These are phyloP conservation scores for Hozukius guyotensis DNA, from an alignment of 2,797 vertebrate genomes.

Conservation along the genomic window DNA sequence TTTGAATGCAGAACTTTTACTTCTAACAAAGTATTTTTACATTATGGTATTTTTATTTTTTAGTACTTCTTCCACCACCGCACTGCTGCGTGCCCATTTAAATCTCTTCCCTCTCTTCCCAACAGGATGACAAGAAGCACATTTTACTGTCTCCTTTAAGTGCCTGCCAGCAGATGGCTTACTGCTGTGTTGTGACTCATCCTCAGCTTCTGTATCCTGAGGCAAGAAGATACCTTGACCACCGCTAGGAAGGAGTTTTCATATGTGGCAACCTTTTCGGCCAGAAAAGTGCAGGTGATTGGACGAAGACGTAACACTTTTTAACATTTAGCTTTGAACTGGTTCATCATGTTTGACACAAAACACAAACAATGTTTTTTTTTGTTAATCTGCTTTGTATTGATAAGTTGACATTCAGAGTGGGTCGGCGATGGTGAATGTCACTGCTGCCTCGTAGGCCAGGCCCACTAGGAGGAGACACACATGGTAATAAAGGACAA, in stretches of 20 bases:
- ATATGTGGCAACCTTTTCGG: background rate
- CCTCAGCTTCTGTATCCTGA: constrained; percentile 7
- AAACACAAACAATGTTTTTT: background rate
- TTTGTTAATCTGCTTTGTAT: constrained; percentile 12
- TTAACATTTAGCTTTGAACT: background rate
- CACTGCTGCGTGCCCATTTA: background rate
- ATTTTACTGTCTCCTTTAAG: constrained; percentile 1
- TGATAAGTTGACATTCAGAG: background rate
- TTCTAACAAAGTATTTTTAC: background rate
- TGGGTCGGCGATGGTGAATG: background rate
- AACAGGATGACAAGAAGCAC: background rate
- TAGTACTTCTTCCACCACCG: background rate
- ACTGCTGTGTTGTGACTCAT: constrained; percentile 32
- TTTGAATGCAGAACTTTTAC: background rate
- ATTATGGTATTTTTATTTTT: background rate
- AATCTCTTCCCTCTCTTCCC: background rate
- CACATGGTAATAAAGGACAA: background rate
- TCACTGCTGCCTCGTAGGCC: background rate
- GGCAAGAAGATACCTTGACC: background rate
- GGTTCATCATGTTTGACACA: background rate
- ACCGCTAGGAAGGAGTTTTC: background rate
- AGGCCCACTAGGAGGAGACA: constrained; percentile 16
- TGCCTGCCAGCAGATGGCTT: constrained; percentile 21
- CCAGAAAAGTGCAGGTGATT: background rate
- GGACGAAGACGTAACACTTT: background rate